Evolutionary conservation across 1,140 invertebrate species (phyloP), one percentile per base, ranked within the genome.

Genomic region (Sinella curviseta): DNA sequence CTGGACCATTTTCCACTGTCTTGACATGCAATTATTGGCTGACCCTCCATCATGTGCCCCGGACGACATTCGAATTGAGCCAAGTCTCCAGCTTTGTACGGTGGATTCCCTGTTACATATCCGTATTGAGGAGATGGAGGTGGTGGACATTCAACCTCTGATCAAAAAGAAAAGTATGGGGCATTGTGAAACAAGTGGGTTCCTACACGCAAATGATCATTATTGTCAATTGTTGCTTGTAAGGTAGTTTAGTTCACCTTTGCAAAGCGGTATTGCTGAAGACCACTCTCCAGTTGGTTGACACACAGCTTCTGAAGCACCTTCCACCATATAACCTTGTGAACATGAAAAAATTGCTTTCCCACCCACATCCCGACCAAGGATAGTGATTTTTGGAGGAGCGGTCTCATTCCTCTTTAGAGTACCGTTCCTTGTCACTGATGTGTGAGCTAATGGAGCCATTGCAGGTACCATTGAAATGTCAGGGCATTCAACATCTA

Each of bases 1-100:
- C 93, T 91, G 36, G 93, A 94, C 95, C 95, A 97, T 76, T 93
- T 88, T 28, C 94, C 94, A 87, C 92, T 95, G 86, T 96, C 94
- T 87, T 95, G 93, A 87, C 95, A 97, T 17, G 93, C 92, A 54
- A 95, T 90, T 81, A 94, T 93, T 16, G 92, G 92, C 84, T 93
- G 90, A 1, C 95, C 95, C 86, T 95, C 92, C 89, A 96, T 92
- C 90, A 95, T 95, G 87, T 92, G 95, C 78, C 95, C 94, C 60
- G 93, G 91, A 87, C 94, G 92, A 87, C 95, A 97, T 85, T 92
- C 92, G 87, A 94, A 94, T 85, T 95, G 93, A 24, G 95, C 90
- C 28, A 95, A 90, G 86, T 95, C 94, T 20, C 94, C 94, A 28
- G 93, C 93, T 84, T 92, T 90, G 87, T 93, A 94, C 20, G 91